Percentiles rank a stretch among this genome's conserved stretches.
phyloP scores from a whole-genome alignment of 1,140 invertebrate genomes.

The Delia radicum region DNA sequence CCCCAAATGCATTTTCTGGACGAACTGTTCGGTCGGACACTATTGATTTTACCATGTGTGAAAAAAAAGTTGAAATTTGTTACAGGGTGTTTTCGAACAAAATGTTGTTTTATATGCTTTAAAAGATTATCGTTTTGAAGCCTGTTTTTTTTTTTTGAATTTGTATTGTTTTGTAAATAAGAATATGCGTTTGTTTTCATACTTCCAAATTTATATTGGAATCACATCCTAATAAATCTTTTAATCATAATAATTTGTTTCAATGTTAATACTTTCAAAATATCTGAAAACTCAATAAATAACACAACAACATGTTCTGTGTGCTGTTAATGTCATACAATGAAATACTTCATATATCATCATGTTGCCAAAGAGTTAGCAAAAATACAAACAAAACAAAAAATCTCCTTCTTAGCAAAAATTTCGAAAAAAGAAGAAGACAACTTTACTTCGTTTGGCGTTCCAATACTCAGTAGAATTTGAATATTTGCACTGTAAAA shows the following conservation, averaged over 20 bases:
- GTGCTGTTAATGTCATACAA: conserved; percentile 56
- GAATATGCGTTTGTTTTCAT: background rate
- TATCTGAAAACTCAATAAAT: conserved; percentile 56
- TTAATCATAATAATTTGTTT: conserved; percentile 56
- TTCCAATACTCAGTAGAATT: background rate
- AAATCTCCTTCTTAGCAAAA: background rate
- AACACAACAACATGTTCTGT: conserved; percentile 47
- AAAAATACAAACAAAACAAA: background rate
- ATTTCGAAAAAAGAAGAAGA: background rate
- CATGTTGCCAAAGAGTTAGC: conserved; percentile 37
- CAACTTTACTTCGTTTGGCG: background rate
- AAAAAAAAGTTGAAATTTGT: too few species aligned
- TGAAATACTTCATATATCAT: conserved; percentile 56
- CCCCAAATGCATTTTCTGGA: too few species aligned
- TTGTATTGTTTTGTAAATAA: background rate
- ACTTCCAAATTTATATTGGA: background rate
- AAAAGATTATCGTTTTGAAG: background rate
- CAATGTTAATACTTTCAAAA: conserved; percentile 56
- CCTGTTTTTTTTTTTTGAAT: background rate
- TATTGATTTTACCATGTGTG: too few species aligned
- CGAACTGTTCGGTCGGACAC: too few species aligned
- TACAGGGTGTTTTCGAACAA: too few species aligned
- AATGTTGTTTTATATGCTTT: too few species aligned
- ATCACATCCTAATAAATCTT: conserved; percentile 44
- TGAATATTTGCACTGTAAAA: too few species aligned